Base-by-base conservation (phyloP, 2,797 vertebrate genomes). In the Pempheris klunzingeri region DNA sequence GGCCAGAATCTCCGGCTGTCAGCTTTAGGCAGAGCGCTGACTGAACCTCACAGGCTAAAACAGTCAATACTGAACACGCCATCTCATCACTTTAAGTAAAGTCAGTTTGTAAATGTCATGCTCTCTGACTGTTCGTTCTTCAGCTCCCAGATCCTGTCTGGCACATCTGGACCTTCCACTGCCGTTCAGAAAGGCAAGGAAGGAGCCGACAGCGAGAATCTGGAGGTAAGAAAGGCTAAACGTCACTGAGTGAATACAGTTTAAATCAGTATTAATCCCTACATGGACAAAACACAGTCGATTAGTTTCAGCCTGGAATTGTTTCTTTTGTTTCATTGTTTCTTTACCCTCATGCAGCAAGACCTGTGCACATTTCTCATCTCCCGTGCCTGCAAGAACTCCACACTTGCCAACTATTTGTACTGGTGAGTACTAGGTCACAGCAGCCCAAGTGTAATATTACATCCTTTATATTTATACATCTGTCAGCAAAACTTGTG, bases 331-430 rank as follows among this genome's bases (percentile, higher is more conserved):
- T 34, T 4, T 74, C 10, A 18, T 18, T 63, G 20, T 89, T 62
- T 87, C 78, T 85, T 7, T 68, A 8, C 89, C 64, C 91, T 47
- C 77, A 43, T 76, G 64, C 78, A 99, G 98, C 97, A 98, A 93
- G 98, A 99, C 81, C 94, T 99, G 62, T 99, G 98, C 73, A 98
- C 98, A 0, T 99, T 99, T 86, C 95, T 99, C 88, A 99, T 99
- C 92, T 99, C 97, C 20, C 95, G 98, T 24, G 98, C 98, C 28
- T 99, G 98, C 88, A 99, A 98, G 94, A 99, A 99, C 90, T 98
- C 98, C 13, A 99, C 96, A 0, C 90, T 99, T 71, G 98, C 97
- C 69, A 99, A 99, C 94, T 99, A 99, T 85, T 93, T 99, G 83
- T 99, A 99, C 87, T 99, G 98, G 98, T 99, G 94, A 85, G 96